Base-by-base conservation (phyloP, 2,113 vertebrate genomes). In the Dasyurus viverrinus region DNA sequence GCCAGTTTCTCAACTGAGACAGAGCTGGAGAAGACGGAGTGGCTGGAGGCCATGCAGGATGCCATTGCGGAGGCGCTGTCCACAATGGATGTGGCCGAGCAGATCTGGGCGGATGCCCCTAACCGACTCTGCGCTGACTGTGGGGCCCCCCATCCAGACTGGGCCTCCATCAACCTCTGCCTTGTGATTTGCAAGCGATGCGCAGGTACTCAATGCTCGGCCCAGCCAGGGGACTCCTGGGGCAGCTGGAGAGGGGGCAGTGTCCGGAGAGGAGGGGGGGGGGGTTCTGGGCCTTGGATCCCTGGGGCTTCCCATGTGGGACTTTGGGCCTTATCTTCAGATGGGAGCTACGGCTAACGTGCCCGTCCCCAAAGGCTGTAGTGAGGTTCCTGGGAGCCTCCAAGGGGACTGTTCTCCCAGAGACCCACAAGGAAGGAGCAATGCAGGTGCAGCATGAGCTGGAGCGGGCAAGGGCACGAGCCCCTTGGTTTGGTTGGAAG, bases 161-260 rank as follows among this genome's bases (percentile, higher is more conserved):
- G 99, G 99, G 99, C 99, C 2, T 99, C 99, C 94, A 99, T 99
- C 98, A 99, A 99, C 97, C 98, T 99, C 97, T 99, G 99, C 1
- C 98, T 99, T 0, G 99, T 99, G 97, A 98, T 99, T 98, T 99
- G 99, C 98, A 99, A 99, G 96, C 98, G 98, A 95, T 99, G 99
- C 9, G 99, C 99, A 99, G 99, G 99, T 99, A 95, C 19, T 92
- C 76, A 50, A 12, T 7, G 5, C 68, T 42, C 7, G 8, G 36
- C 68, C 42, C 42, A 84, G 16, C 3, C n/a, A 36, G 60, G 68
- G 42, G 60, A 54, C 50, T 84, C 68, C 68, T 42, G 68, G 68
- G 68, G n/a, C 60, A n/a, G 30, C 60, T n/a, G 16, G 36, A 76
- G 14, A 76, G 19, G 60, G 14, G 16, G 60, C n/a, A 84, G 68